Evolutionary conservation across 2,113 vertebrate species (phyloP), one percentile per base, ranked within the genome.

Genomic region (Chloebia gouldiae): DNA sequence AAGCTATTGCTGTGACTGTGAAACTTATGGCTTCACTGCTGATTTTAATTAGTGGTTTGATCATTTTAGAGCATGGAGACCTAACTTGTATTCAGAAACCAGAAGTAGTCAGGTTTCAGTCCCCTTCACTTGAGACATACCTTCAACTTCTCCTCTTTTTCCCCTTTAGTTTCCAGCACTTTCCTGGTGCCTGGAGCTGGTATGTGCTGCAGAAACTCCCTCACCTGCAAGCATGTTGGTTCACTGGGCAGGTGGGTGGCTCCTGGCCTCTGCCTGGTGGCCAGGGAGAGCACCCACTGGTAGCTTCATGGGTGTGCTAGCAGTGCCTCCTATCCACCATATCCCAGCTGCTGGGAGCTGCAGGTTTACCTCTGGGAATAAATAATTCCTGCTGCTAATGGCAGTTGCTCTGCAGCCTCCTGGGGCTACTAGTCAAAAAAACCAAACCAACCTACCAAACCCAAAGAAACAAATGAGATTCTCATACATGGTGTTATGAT

Each of bases 21-120:
- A 94, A 91, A 45, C 31, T 61, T 49, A 37, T 0, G 1, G 21
- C 33, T 85, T 75, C 33, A 4, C 42, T 71, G 51, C 47, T 78
- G 45, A 8, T 39, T 71, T 66, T 57, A 24, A 23, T 44, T 49
- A 31, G 13, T 47, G 15, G 2, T 51, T 86, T 73, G 18, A 45
- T 89, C 40, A 20, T 56, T 84, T 49, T 37, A 35, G 47, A 80
- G 23, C 1, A 1, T 28, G 33, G 33, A 82, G 28, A 37, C 6
- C 7, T 61, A 53, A 25, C 21, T 56, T 2, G 0, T 78, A 9
- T 70, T 85, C 61, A 63, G 44, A 61, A 53, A 61, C 50, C 24
- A 27, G 19, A 30, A 60, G 15, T n/a, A 49, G 8, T 11, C 1
- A 0, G 15, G 60, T 23, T 40, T 44, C 33, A 3, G 1, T 44